Evolutionary conservation across 2,113 vertebrate genomes (phyloP).

Genomic region (Pelodiscus sinensis): DNA sequence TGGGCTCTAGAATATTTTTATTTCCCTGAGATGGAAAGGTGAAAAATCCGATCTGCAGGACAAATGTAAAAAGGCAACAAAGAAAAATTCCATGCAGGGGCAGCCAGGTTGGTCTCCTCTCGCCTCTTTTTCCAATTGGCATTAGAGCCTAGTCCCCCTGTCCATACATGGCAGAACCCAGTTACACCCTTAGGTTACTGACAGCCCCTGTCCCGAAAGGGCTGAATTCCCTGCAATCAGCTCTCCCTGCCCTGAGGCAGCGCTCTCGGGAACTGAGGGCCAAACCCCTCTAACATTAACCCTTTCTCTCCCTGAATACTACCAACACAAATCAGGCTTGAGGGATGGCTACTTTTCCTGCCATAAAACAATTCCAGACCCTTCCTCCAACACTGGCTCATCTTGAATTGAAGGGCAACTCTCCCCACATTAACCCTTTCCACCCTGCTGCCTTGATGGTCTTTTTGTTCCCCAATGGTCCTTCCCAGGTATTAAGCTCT

Average conservation of each 20-base stretch:
- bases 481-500: fast-evolving
- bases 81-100: not conserved
- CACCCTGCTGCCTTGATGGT: too few relatives aligned
- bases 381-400: fast-evolving
- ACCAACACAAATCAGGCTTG: not conserved
- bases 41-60: constrained; percentile 29
- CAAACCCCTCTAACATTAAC: not conserved
- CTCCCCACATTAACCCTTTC: not conserved
- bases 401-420: not conserved
- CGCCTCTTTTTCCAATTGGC: not conserved
- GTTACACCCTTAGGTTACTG: not conserved
- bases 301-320: not conserved
- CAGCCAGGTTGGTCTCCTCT: not conserved
- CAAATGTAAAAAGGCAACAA: not conserved
- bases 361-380: not conserved
- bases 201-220: not conserved
- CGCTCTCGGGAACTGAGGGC: not conserved
- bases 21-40: not conserved
- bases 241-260: not conserved
- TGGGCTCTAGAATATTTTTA: not conserved
- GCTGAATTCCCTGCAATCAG: not conserved
- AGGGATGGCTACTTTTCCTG: not conserved
- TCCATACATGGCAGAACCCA: not conserved
- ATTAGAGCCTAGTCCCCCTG: not conserved
- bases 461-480: not conserved